phyloP scores from a whole-genome alignment of 2,888 invertebrate genomes.

The Drosophila monieri region DNA sequence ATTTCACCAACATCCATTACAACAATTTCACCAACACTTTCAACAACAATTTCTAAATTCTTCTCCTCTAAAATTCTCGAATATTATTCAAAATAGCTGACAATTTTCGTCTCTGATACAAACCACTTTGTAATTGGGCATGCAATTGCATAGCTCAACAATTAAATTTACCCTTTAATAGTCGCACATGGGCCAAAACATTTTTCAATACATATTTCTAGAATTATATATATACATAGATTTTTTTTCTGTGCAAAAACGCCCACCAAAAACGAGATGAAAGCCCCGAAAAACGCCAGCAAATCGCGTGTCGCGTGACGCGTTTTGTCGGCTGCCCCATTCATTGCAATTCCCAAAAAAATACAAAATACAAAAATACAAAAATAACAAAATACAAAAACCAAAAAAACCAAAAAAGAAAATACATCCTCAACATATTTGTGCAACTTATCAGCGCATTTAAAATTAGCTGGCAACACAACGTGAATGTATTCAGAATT shows the following conservation, averaged over 20 bases:
- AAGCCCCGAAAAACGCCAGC: conserved; percentile 31
- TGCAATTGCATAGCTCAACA: conserved; percentile 45
- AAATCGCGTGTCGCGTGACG: conserved; percentile 50
- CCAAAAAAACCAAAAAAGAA: conserved; percentile 14
- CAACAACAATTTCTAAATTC: background rate
- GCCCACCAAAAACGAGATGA: conserved; percentile 28
- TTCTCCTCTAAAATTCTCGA: background rate
- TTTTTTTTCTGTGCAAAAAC: conserved; percentile 18
- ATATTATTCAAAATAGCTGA: background rate
- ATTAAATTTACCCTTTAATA: conserved; percentile 46
- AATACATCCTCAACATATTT: conserved; percentile 71
- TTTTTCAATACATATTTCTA: background rate
- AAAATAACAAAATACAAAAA: background rate
- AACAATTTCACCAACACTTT: too few relatives aligned
- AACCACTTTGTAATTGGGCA: conserved; percentile 35
- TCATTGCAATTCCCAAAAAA: conserved; percentile 34
- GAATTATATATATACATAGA: background rate
- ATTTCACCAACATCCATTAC: too few relatives aligned
- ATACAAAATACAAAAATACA: conserved; percentile 10
- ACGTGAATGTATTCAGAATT: conserved; percentile 44
- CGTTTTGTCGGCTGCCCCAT: conserved; percentile 42
- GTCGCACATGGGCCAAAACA: conserved; percentile 34
- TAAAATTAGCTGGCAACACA: conserved; percentile 70
- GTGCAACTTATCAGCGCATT: conserved; percentile 79
- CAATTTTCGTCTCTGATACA: background rate